Percentiles rank a stretch among this genome's conserved stretches.
phyloP scores from a whole-genome alignment of 1,140 invertebrate species.

The Macrobrachium rosenbergii region DNA sequence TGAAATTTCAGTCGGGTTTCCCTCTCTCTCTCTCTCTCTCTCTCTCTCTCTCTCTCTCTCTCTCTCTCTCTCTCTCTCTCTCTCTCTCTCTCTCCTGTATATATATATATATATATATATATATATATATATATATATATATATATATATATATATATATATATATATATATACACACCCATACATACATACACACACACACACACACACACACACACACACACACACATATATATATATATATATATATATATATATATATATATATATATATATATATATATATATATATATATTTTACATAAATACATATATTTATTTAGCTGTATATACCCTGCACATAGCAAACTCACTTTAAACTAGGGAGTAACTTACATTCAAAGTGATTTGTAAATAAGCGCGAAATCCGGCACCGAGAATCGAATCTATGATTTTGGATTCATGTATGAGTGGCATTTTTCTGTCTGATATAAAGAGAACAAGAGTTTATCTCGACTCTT shows the following conservation, averaged over 20 bases:
- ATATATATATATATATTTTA: neutral
- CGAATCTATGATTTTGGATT: too few species aligned
- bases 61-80: neutral
- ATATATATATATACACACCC: neutral
- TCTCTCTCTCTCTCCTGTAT: neutral
- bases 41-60: neutral
- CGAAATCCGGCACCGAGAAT: too few species aligned
- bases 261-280: neutral
- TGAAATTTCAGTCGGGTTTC: too few species aligned
- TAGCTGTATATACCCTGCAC: too few species aligned
- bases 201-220: neutral
- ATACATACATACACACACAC: neutral
- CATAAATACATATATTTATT: too few species aligned
- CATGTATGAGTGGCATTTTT: too few species aligned
- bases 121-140: constrained; percentile 1
- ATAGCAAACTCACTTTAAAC: too few species aligned
- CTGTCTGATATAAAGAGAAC: too few species aligned
- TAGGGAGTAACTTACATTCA: too few species aligned
- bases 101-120: neutral
- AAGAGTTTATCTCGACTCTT: too few species aligned
- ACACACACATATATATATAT: neutral
- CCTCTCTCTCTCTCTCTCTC: neutral
- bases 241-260: neutral
- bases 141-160: constrained; percentile 13
- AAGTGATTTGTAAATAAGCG: too few species aligned